Conservation (phyloP, 2,113 vertebrate genomes). For the Hylia prasina region DNA sequence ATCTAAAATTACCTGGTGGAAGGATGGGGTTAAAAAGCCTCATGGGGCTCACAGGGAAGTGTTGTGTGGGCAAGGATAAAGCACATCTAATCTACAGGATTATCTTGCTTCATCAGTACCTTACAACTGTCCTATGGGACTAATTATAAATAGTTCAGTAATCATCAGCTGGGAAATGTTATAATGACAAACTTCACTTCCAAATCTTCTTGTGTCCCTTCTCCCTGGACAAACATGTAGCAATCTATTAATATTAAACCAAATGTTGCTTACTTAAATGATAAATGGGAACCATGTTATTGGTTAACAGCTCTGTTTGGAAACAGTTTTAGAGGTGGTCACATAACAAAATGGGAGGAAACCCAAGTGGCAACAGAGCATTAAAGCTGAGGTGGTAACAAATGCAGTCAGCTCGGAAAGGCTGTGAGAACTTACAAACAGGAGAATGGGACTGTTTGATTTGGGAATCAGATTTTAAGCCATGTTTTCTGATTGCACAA, state of each 20-base stretch:
- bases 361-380: background rate
- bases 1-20: background rate
- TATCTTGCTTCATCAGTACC: background rate
- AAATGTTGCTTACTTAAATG: background rate
- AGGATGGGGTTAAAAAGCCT: background rate
- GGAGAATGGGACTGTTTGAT: background rate
- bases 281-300: background rate
- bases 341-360: background rate
- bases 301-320: background rate
- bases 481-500: conserved; percentile 19
- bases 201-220: background rate
- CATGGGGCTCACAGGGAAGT: background rate
- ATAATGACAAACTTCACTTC: background rate
- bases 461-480: conserved; percentile 2
- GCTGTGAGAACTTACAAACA: background rate
- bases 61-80: background rate
- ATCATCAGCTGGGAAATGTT: background rate
- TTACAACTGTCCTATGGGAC: background rate
- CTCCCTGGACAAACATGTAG: background rate
- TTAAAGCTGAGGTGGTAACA: background rate
- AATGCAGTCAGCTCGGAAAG: background rate
- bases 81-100: background rate
- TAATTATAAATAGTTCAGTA: background rate
- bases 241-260: conserved; percentile 21
- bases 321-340: background rate